Conservation (phyloP, 2,113 vertebrate species). For the Otolemur garnettii region DNA sequence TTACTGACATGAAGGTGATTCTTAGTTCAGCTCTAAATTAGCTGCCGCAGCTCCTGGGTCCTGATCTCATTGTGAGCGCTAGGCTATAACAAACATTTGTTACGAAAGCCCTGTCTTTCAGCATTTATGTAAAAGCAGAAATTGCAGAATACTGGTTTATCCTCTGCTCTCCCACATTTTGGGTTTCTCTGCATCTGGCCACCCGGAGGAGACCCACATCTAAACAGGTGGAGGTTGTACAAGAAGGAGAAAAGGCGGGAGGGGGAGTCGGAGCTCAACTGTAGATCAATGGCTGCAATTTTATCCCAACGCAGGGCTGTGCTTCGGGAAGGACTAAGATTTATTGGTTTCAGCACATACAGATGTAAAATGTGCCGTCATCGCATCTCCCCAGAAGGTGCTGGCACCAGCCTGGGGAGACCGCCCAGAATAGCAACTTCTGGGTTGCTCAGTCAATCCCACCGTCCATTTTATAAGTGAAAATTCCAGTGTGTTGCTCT, state of each 20-base stretch:
- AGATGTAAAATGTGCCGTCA: conserved; percentile 76
- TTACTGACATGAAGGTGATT: not conserved
- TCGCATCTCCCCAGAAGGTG: conserved; percentile 66
- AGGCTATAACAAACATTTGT: not conserved
- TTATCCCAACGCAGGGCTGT: conserved; percentile 68
- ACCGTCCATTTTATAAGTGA: not conserved
- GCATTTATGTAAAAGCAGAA: conserved; percentile 51
- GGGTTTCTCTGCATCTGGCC: conserved; percentile 38
- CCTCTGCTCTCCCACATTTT: not conserved
- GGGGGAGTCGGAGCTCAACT: conserved; percentile 60
- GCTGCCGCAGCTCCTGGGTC: conserved; percentile 9
- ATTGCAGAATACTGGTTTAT: not conserved
- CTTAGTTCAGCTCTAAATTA: conserved; percentile 21
- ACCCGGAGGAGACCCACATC: conserved; percentile 62
- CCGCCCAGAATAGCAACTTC: conserved; percentile 18
- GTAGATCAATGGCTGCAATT: conserved; percentile 73
- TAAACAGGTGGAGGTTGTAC: conserved; percentile 33
- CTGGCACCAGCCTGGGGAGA: conserved; percentile 56
- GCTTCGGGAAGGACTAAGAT: conserved; percentile 71
- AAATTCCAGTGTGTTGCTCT: conserved; percentile 13
- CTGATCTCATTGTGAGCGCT: not conserved
- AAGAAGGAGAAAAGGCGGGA: conserved; percentile 57
- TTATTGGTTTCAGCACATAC: conserved; percentile 70
- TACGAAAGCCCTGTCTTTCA: conserved; percentile 30
- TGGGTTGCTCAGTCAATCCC: not conserved